Evolutionary conservation across 2,888 invertebrate species (phyloP).

Genomic region (Perithous albicinctus): DNA sequence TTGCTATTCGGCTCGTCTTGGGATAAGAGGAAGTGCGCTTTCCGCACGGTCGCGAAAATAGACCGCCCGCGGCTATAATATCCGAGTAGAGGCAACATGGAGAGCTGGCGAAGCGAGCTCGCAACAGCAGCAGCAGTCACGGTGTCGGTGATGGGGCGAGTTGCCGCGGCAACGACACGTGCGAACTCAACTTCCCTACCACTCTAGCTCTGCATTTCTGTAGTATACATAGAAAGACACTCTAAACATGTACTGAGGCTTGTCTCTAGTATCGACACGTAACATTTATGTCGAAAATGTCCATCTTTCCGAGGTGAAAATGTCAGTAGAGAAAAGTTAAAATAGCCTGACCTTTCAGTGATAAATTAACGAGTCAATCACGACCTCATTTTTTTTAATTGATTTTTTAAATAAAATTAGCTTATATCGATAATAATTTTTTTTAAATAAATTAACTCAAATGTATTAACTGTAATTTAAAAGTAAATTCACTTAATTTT

Average conservation of each 20-base stretch:
- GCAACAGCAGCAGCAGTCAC: constrained; percentile 27
- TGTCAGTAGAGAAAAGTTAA: neutral
- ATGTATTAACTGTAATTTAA: too few relatives aligned
- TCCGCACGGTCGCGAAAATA: constrained; percentile 75
- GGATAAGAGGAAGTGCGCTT: constrained; percentile 71
- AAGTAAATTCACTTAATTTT: too few relatives aligned
- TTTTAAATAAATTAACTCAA: too few relatives aligned
- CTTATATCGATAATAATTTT: too few relatives aligned
- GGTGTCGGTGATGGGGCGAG: constrained; percentile 58
- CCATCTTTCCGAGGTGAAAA: neutral
- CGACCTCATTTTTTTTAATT: neutral
- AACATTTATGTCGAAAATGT: neutral
- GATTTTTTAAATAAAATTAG: neutral
- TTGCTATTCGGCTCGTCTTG: constrained; percentile 44
- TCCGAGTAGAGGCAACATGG: constrained; percentile 26
- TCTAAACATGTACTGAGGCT: neutral
- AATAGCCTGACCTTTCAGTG: neutral
- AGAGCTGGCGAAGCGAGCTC: constrained; percentile 14
- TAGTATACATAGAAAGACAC: constrained; percentile 6
- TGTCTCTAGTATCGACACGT: constrained; percentile 4
- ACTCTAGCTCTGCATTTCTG: neutral
- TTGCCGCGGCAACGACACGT: constrained; percentile 65
- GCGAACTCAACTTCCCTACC: constrained; percentile 48
- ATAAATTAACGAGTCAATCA: neutral
- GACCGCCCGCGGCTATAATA: constrained; percentile 65